These are phyloP conservation scores for Musca domestica DNA, from an alignment of 1,140 invertebrate genomes.

Conservation along the genomic window DNA sequence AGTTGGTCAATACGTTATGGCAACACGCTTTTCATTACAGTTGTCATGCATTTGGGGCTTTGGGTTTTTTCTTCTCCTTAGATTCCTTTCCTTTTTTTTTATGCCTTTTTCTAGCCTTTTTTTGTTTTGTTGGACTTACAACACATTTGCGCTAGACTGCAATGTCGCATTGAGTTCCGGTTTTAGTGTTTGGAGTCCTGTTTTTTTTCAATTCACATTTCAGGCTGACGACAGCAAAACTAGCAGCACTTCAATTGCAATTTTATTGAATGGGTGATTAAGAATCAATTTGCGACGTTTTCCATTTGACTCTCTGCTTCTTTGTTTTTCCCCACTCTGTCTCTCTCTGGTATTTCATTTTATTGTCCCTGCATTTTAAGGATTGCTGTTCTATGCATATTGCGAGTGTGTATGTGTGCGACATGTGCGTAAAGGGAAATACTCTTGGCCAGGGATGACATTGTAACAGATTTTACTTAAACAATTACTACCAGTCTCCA, in stretches of 20 bases:
- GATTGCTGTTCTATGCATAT: no score
- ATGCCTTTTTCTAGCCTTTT: slow-evolving; percentile 1
- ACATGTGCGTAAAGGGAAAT: no score
- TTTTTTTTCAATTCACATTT: background rate
- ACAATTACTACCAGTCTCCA: no score
- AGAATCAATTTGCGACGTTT: slow-evolving; percentile 14
- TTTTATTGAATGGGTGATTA: slow-evolving; percentile 18
- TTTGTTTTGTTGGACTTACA: background rate
- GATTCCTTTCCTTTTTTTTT: background rate
- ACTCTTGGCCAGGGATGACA: no score
- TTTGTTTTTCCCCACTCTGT: background rate
- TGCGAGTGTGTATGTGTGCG: no score
- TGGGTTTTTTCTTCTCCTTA: background rate
- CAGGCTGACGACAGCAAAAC: no score
- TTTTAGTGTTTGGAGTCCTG: background rate
- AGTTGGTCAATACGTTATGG: no score
- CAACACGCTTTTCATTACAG: no score
- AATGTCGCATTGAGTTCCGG: background rate
- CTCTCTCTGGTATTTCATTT: no score
- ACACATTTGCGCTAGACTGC: background rate
- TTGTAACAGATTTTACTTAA: no score
- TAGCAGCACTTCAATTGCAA: slow-evolving; percentile 15
- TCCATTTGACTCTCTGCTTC: background rate
- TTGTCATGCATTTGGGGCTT: background rate
- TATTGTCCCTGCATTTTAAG: no score